phyloP scores from a whole-genome alignment of 1,140 invertebrate species.

The Triops longicaudatus region DNA sequence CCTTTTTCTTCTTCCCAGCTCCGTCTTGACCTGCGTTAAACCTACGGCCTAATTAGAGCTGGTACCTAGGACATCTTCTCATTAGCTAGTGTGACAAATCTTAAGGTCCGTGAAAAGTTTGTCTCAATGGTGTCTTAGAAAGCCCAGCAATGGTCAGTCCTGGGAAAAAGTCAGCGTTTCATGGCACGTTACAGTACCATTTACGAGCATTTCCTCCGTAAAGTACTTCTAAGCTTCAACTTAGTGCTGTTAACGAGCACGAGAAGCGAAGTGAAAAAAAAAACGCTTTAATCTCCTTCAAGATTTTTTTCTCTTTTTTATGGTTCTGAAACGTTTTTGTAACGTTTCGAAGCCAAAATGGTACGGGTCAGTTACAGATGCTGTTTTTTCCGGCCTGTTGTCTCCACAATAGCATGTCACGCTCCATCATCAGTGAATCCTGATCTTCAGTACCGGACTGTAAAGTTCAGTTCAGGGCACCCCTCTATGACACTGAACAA shows the following conservation, averaged over 20 bases:
- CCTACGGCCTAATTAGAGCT: neutral
- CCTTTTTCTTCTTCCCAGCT: too few relatives aligned
- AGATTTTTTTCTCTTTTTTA: neutral
- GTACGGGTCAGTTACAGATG: neutral
- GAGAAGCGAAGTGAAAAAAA: neutral
- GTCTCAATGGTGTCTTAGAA: neutral
- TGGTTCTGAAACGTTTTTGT: neutral
- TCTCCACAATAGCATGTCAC: slow-evolving; percentile 1
- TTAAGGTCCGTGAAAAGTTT: neutral
- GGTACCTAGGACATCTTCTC: too few relatives aligned
- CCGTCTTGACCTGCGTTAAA: neutral
- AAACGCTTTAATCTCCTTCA: neutral
- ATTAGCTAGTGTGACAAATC: neutral
- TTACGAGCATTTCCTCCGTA: neutral
- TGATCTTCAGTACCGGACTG: too few relatives aligned
- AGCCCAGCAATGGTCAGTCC: neutral
- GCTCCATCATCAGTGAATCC: neutral
- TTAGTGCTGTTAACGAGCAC: neutral
- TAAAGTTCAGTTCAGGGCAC: too few relatives aligned
- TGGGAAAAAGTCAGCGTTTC: neutral
- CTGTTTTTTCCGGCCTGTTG: neutral
- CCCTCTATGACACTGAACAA: too few relatives aligned
- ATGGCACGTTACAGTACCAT: neutral
- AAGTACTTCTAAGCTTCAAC: too few relatives aligned
- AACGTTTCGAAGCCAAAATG: neutral